A percentile compares a stretch with the other conserved stretches of the same genome.
phyloP scores from a whole-genome alignment of 2,888 invertebrate genomes.

The Ormyrus pomaceus region DNA sequence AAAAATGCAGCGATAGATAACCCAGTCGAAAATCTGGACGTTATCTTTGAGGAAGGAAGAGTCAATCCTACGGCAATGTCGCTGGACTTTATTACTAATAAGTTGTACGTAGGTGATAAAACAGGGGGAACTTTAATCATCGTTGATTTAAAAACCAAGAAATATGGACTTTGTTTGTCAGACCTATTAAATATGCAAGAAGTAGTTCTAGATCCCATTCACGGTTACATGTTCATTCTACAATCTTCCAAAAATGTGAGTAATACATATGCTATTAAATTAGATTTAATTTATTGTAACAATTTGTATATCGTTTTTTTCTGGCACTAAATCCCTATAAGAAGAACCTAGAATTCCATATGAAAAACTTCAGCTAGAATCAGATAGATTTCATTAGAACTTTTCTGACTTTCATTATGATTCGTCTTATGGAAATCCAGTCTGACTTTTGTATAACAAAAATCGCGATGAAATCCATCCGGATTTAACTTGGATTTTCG shows the following conservation, averaged over 20 bases:
- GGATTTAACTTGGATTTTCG: neutral
- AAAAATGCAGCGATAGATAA: too few species aligned
- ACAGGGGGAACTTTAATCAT: too few species aligned
- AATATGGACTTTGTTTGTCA: neutral
- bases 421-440: too few species aligned
- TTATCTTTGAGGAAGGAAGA: too few species aligned
- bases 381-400: too few species aligned
- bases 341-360: neutral
- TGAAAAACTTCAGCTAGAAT: neutral
- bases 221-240: conserved; percentile 3
- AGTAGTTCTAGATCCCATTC: conserved; percentile 6
- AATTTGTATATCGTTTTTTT: neutral
- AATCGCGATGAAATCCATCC: neutral
- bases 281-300: neutral
- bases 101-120: too few species aligned
- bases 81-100: too few species aligned
- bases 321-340: neutral
- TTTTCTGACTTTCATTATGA: too few species aligned
- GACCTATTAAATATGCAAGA: neutral
- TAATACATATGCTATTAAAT: neutral
- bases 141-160: neutral
- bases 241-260: conserved; percentile 15
- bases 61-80: too few species aligned
- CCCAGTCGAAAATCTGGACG: too few species aligned
- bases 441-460: too few species aligned